Evolutionary conservation across 2,797 vertebrate genomes (phyloP), one percentile per base, ranked within the genome.

Genomic region (Eulemur coronatus): DNA sequence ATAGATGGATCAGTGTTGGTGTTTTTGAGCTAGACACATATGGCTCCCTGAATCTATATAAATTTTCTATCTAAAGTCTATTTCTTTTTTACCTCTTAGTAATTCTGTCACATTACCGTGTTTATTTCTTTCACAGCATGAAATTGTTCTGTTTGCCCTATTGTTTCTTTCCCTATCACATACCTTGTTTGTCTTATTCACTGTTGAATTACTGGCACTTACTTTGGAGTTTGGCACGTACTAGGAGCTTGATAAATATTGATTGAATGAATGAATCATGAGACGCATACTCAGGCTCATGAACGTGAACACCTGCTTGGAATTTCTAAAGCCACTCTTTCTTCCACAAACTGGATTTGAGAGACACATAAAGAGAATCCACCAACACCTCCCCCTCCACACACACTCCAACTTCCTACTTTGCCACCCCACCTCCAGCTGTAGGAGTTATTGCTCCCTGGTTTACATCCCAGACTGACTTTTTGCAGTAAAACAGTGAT

Each of bases 241-340:
- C 26, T 72, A 78, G 41, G 14, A 92, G 55, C 73, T 87, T 76
- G 72, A 65, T 93, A 94, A 91, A 72, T 95, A 91, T 72, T 89
- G 33, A 67, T 52, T 72, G 52, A 86, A 43, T 57, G 52, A 55
- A n/a, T 87, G 28, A 78, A 69, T 91, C 48, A 87, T 84, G 52
- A 96, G 20, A 92, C 50, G 46, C 81, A 92, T 70, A 61, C 52
- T 65, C n/a, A 63, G 79, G 76, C 59, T 97, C 7, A 52, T 61
- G 65, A 81, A 85, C 5, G 22, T 41, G 76, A 93, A 91, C 86
- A 61, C 52, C 48, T 57, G 48, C 24, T 93, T 82, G 22, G 48
- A 87, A 88, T 96, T 94, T 93, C 67, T 67, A 30, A 91, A 57
- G 57, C 55, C 28, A 52, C 13, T 59, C 52, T 91, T 88, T 93